A percentile compares a stretch with the other conserved stretches of the same genome.
These are phyloP conservation scores for Thalassophryne amazonica DNA, from an alignment of 2,797 vertebrate species.

Conservation along the genomic window DNA sequence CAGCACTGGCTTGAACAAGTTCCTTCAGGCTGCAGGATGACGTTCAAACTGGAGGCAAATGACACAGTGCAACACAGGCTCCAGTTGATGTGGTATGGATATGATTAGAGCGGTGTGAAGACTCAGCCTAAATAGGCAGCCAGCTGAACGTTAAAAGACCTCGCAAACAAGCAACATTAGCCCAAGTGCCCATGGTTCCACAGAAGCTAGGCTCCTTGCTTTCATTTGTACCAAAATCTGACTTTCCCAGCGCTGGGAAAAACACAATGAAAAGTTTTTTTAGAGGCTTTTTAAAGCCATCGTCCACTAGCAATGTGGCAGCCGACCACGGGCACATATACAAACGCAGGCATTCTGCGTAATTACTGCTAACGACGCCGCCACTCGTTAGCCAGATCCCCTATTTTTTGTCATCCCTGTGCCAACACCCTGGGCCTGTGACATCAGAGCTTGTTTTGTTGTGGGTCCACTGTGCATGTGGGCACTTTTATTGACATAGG, in stretches of 20 bases:
- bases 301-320: constrained; percentile 67
- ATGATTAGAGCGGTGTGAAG: constrained; percentile 65
- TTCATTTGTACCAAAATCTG: constrained; percentile 38
- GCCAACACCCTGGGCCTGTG: constrained; percentile 76
- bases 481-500: constrained; percentile 69
- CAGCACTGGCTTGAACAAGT: constrained; percentile 47
- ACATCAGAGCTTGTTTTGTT: constrained; percentile 82
- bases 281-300: constrained; percentile 59
- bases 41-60: constrained; percentile 63
- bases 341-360: constrained; percentile 76
- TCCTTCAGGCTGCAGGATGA: constrained; percentile 54
- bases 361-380: constrained; percentile 80
- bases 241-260: constrained; percentile 62
- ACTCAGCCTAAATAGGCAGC: constrained; percentile 55
- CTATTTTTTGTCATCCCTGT: constrained; percentile 67
- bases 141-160: constrained; percentile 53
- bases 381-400: constrained; percentile 68
- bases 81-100: constrained; percentile 61
- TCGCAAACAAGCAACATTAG: constrained; percentile 61
- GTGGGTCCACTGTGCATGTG: constrained; percentile 75
- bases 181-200: constrained; percentile 40
- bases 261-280: constrained; percentile 65
- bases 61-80: constrained; percentile 48
- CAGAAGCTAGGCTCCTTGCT: constrained; percentile 26
- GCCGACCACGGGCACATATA: constrained; percentile 66